Evolutionary conservation across 2,797 vertebrate genomes (phyloP), one percentile per base, ranked within the genome.

Genomic region (Monodelphis domestica): DNA sequence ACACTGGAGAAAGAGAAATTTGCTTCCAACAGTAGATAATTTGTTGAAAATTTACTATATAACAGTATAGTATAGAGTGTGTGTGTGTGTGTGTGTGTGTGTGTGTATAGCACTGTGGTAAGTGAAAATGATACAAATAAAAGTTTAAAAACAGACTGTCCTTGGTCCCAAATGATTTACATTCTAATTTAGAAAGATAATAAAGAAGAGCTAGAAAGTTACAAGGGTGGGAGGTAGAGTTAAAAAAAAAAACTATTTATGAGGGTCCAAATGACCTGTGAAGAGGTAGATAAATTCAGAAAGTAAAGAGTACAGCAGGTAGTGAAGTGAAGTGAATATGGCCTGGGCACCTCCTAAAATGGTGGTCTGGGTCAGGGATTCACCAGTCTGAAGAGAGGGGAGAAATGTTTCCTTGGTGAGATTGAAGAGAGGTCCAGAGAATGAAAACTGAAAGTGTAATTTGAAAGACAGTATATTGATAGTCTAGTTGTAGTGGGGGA

Each of bases 401-500:
- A 9, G n/a, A 70, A 6, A 70, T 70, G n/a, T 24, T 70, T 70
- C n/a, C 63, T 24, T 5, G 63, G 11, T 38, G 7, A 38, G n/a
- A 45, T 15, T 70, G 15, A 70, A 70, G 38, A 63, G 14, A 63
- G 5, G 29, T 57, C 56, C 17, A 33, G 59, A 59, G 3, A 33
- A 4, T 14, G 17, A 70, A n/a, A 38, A 24, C 24, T 38, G n/a
- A 70, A 38, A 38, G 91, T 92, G 55, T 84, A 38, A 70, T 30
- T 45, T 5, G 54, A 91, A 94, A 93, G 57, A 94, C 30, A n/a
- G 26, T 87, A 30, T 89, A 78, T 70, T 3, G 5, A 30, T 24
- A 57, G 3, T 33, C 1, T 90, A 56, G 95, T 70, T 54, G 92
- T 17, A 94, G 29, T 26, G 92, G 78, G 57, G 1, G 93, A 57